Evolutionary conservation across 2,113 vertebrate genomes (phyloP), one percentile per base, ranked within the genome.

Genomic region (Hippocampus zosterae): DNA sequence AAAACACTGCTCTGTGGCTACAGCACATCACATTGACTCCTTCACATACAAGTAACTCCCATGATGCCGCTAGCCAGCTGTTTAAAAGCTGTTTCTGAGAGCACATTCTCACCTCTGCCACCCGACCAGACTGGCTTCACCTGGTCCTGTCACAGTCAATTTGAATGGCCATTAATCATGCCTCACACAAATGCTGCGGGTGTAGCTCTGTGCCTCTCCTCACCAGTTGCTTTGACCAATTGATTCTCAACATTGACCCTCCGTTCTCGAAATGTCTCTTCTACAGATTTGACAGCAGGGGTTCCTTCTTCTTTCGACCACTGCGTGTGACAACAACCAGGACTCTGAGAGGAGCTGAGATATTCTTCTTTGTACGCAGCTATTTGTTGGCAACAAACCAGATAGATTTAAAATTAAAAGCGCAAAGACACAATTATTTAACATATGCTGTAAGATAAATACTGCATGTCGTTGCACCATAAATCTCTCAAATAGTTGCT

Each of bases 161-260:
- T 86, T 87, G 75, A 80, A 72, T 72, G 67, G 75, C 85, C 82
- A 92, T 92, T 92, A 88, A 90, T 92, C 90, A 91, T 76, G 55
- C 75, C 76, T 78, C 75, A 78, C 75, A 76, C 79, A 81, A 80
- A 82, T 75, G 71, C 87, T 86, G 84, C 44, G 66, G 52, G 68
- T 71, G 41, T 12, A 27, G 65, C 77, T 61, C 59, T 56, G 61
- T 67, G 70, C 67, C 70, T 67, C 71, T 76, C 74, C 42, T 71
- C 71, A 42, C 40, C 1, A 4, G 12, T 15, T 74, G 81, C 65
- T 12, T 41, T 48, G 29, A 13, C 11, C 53, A 40, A 67, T 68
- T 60, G 70, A 67, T 64, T 81, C 74, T 79, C 69, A 52, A 53
- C 18, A 70, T 15, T 0, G 44, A 60, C 15, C n/a, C 52, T 61